Percentiles rank a stretch among this genome's conserved stretches.
Conservation (phyloP, 2,797 vertebrate genomes). For the Coilia nasus region DNA sequence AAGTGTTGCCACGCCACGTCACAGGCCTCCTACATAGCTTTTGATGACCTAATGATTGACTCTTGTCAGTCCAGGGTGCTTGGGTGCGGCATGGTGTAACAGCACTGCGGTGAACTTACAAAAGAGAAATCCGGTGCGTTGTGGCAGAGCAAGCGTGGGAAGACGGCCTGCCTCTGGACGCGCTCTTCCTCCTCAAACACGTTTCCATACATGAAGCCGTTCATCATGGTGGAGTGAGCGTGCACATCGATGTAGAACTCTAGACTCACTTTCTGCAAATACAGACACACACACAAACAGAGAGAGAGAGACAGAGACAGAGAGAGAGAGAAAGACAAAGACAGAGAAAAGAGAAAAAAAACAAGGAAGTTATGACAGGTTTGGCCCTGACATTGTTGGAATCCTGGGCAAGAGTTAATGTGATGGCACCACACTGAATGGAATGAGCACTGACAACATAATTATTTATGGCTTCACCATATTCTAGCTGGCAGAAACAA, state of each 20-base stretch:
- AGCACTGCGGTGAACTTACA: constrained; percentile 72
- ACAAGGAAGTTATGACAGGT: neutral
- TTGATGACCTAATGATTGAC: no score
- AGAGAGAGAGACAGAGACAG: constrained; percentile 27
- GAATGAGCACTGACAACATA: no score
- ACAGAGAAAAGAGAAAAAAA: neutral
- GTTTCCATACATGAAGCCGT: constrained; percentile 99
- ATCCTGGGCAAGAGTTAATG: no score
- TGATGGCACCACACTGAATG: no score
- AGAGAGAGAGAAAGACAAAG: constrained; percentile 37
- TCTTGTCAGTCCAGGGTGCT: neutral
- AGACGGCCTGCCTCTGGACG: constrained; percentile 92
- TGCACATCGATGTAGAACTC: constrained; percentile 99
- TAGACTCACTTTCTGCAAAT: constrained; percentile 87
- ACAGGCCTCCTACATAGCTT: no score
- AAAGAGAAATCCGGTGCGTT: constrained; percentile 96
- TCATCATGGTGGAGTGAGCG: constrained; percentile 99
- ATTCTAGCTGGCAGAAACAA: no score
- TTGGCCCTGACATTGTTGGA: no score
- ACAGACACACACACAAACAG: constrained; percentile 38
- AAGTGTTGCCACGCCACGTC: no score
- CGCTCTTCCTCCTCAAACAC: constrained; percentile 95
- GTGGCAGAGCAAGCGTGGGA: constrained; percentile 92
- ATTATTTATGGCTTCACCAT: no score
- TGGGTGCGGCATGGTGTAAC: neutral